Evolutionary conservation across 2,797 vertebrate genomes (phyloP), one percentile per base, ranked within the genome.

Genomic region (Danio choprae): DNA sequence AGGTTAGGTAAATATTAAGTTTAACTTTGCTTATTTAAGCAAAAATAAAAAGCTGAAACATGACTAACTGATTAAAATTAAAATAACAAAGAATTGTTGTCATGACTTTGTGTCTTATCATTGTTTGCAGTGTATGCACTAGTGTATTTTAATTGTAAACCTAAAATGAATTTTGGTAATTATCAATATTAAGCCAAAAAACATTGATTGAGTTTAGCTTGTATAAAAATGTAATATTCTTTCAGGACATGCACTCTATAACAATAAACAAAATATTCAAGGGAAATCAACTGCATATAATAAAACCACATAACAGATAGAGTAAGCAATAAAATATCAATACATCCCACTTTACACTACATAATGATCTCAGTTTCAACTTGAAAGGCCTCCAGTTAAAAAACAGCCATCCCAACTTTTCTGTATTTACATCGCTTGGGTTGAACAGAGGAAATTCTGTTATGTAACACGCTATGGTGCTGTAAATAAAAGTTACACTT

Each of bases 361-460:
- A 62, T 51, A 4, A 43, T 36, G 2, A 36, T 44, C 63, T 67
- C 0, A 0, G 18, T 64, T 75, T 63, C 18, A 64, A 64, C 36
- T 59, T 53, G 18, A 53, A 48, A 12, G 11, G 20, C 20, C 40
- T 56, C 63, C 74, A 44, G 20, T 56, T 9, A 46, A 55, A 56
- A 43, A 56, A 56, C 40, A 77, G 36, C 62, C 48, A 53, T 29
- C 48, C 48, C 51, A 77, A 40, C 13, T 41, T 77, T 58, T 77
- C n/a, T 58, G 4, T 18, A 18, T 77, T 67, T 67, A 43, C 46
- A 64, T 53, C 53, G 38, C 43, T 64, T 75, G 48, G 12, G 10
- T 11, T 22, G 38, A 64, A 53, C 18, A 22, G 20, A 55, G 40
- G 15, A 56, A 36, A 18, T 46, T 46, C 20, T 46, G 38, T 67